Evolutionary conservation across 2,797 vertebrate species (phyloP).

Genomic region (Enteromius anoplus): DNA sequence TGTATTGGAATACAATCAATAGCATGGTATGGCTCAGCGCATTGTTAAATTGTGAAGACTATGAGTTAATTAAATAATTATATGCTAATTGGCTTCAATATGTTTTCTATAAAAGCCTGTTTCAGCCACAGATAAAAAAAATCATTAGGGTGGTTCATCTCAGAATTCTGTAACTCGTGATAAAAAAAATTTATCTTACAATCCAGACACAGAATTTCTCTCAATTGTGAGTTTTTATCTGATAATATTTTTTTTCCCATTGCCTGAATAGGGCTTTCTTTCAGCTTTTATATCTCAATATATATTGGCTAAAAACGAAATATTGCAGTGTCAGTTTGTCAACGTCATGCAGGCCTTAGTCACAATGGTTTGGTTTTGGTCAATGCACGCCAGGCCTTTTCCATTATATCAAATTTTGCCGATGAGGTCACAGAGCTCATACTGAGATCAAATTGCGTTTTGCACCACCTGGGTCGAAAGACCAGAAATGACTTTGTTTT

Average conservation of each 20-base stretch:
- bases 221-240: too few relatives aligned
- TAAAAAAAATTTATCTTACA: too few relatives aligned
- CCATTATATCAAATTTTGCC: slow-evolving; percentile 2
- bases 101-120: neutral
- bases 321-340: neutral
- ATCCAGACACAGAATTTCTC: too few relatives aligned
- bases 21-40: neutral
- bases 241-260: too few relatives aligned
- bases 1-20: neutral
- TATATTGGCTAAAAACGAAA: neutral
- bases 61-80: neutral
- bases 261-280: neutral
- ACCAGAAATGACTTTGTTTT: slow-evolving; percentile 28
- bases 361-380: slow-evolving; percentile 1
- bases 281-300: neutral
- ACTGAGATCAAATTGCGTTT: slow-evolving; percentile 29
- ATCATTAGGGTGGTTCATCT: too few relatives aligned
- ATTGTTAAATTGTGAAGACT: neutral
- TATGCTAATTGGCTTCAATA: neutral
- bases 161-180: too few relatives aligned
- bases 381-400: slow-evolving; percentile 4
- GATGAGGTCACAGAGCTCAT: neutral
- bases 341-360: neutral
- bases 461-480: slow-evolving; percentile 42
- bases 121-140: too few relatives aligned